Evolutionary conservation across 2,113 vertebrate species (phyloP).

Genomic region (Emydocephalus ijimae): DNA sequence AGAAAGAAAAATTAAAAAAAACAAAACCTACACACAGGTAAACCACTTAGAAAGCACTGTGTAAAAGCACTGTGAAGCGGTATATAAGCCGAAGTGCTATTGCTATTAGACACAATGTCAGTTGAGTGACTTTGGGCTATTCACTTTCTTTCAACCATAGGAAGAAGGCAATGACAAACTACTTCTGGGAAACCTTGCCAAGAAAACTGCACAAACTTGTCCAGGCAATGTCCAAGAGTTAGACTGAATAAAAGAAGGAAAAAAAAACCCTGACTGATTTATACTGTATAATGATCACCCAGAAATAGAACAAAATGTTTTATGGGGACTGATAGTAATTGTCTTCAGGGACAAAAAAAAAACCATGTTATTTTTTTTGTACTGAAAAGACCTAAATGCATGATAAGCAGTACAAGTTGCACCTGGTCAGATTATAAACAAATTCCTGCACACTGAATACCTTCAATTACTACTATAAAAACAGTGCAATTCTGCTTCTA

Average conservation of each 20-base stretch:
- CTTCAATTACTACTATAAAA: neutral
- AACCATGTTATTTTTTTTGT: neutral
- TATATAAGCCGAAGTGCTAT: no score
- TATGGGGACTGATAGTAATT: no score
- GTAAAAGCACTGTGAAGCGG: no score
- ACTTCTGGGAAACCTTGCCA: neutral
- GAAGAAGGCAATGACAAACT: neutral
- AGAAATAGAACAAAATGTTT: no score
- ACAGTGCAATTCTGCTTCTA: no score
- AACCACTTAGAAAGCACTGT: no score
- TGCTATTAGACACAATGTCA: neutral
- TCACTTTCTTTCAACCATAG: neutral
- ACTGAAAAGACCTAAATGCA: neutral
- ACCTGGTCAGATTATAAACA: neutral
- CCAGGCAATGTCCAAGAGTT: neutral
- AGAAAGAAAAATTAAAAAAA: neutral
- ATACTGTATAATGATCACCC: no score
- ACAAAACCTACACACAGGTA: no score
- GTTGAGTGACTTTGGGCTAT: neutral
- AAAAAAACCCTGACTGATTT: no score
- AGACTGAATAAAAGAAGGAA: neutral
- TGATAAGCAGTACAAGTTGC: neutral
- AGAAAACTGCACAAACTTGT: neutral
- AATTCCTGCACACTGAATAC: neutral
- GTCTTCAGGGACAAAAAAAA: neutral